Conservation (phyloP, 2,113 vertebrate genomes). For the Cochlearius cochlearius region DNA sequence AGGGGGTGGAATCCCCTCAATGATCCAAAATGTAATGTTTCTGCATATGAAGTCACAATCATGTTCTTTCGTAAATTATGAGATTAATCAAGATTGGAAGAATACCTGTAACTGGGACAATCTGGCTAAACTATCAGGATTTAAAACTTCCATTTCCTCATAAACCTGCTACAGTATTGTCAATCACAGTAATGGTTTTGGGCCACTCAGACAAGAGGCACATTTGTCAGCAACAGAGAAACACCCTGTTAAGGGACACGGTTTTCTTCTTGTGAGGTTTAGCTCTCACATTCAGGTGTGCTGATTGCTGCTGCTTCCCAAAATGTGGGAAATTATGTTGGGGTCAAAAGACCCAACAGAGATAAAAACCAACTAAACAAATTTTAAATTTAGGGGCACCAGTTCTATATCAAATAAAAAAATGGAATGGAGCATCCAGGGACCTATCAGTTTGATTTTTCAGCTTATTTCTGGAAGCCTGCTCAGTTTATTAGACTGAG, state of each 20-base stretch:
- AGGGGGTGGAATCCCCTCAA: not conserved
- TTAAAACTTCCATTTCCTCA: slow-evolving; percentile 15
- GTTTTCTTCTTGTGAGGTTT: not conserved
- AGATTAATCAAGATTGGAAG: slow-evolving; percentile 9
- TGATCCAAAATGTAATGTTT: not conserved
- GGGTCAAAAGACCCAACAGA: not conserved
- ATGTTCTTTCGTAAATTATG: not conserved
- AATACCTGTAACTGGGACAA: not conserved
- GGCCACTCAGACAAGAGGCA: not conserved
- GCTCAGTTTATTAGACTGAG: not conserved
- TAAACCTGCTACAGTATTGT: not conserved
- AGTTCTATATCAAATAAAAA: not conserved
- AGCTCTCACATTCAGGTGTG: not conserved
- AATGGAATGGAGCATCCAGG: fast-evolving
- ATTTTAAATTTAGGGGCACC: not conserved
- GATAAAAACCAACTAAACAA: not conserved
- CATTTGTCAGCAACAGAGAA: not conserved
- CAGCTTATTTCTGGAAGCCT: not conserved
- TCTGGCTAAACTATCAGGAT: not conserved
- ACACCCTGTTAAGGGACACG: not conserved
- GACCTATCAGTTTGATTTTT: not conserved
- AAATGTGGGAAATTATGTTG: not conserved
- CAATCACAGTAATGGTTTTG: not conserved
- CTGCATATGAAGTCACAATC: not conserved
- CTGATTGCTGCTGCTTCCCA: not conserved